Evolutionary conservation across 2,113 vertebrate species (phyloP).

Genomic region (Campylomormyrus tamandua): DNA sequence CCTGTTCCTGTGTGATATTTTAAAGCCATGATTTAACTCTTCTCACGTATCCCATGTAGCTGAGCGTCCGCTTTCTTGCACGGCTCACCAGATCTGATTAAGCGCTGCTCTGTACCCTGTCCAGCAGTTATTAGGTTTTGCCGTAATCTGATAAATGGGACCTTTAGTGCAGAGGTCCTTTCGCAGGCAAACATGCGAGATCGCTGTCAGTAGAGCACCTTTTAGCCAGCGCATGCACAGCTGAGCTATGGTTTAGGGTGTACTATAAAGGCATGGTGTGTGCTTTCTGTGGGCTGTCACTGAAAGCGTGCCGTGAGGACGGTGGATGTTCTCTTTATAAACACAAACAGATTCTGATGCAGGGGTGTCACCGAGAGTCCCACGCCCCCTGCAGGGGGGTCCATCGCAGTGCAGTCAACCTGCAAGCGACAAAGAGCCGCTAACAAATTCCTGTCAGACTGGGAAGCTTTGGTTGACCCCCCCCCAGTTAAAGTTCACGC

Average conservation of each 20-base stretch:
- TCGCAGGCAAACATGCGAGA: not conserved
- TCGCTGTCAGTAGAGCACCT: not conserved
- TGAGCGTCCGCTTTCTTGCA: not conserved
- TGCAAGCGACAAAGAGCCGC: not conserved
- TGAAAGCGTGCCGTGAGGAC: not conserved
- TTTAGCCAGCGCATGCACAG: not conserved
- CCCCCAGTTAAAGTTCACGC: not conserved
- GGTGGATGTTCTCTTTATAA: not conserved
- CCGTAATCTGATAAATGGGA: not conserved
- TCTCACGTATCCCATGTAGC: not conserved
- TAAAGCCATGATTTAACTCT: not conserved
- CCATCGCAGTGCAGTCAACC: not conserved
- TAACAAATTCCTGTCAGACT: not conserved
- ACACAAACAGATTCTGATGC: not conserved
- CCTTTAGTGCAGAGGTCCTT: not conserved
- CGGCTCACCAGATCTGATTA: not conserved
- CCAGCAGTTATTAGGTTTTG: slow-evolving; percentile 13
- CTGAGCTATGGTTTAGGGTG: not conserved
- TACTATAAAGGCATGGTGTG: not conserved
- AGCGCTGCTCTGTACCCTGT: slow-evolving; percentile 6
- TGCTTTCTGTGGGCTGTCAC: not conserved
- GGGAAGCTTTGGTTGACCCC: not conserved
- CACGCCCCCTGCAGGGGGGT: not conserved
- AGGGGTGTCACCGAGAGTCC: not conserved
- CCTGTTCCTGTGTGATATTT: not conserved